Percentiles rank a stretch among this genome's conserved stretches.
phyloP scores from a whole-genome alignment of 2,888 invertebrate genomes.

The Eudasyphora cyanicolor region DNA sequence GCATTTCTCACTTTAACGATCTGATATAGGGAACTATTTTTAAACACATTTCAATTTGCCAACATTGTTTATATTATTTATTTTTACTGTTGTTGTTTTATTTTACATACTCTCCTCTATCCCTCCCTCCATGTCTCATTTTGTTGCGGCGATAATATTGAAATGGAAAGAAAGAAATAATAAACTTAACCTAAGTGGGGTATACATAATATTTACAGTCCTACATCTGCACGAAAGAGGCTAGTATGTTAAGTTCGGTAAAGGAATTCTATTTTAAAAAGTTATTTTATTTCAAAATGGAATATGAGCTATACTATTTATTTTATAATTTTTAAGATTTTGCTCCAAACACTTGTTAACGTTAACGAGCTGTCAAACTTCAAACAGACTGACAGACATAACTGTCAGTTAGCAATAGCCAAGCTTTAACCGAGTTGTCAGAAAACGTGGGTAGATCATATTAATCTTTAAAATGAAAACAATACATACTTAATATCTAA shows the following conservation, averaged over 20 bases:
- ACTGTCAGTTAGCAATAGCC: too few species aligned
- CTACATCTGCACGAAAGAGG: background rate
- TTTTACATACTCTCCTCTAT: background rate
- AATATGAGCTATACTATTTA: too few species aligned
- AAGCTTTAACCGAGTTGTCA: too few species aligned
- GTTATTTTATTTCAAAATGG: too few species aligned
- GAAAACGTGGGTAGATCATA: too few species aligned
- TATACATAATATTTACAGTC: background rate
- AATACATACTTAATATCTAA: too few species aligned
- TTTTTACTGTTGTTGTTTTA: background rate
- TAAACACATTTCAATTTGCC: constrained; percentile 20
- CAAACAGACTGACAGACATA: too few species aligned
- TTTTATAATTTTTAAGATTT: too few species aligned
- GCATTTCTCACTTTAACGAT: background rate
- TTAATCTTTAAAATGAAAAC: too few species aligned
- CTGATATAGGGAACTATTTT: constrained; percentile 21
- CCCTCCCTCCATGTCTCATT: background rate
- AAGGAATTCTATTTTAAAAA: too few species aligned
- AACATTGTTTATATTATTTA: constrained; percentile 20
- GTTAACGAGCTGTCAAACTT: too few species aligned
- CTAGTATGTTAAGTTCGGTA: background rate
- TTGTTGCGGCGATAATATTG: background rate
- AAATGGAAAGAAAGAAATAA: background rate
- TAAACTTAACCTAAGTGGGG: background rate
- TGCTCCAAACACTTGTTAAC: too few species aligned